Conservation (phyloP, 2,888 invertebrate species). For the Zootermopsis nevadensis region DNA sequence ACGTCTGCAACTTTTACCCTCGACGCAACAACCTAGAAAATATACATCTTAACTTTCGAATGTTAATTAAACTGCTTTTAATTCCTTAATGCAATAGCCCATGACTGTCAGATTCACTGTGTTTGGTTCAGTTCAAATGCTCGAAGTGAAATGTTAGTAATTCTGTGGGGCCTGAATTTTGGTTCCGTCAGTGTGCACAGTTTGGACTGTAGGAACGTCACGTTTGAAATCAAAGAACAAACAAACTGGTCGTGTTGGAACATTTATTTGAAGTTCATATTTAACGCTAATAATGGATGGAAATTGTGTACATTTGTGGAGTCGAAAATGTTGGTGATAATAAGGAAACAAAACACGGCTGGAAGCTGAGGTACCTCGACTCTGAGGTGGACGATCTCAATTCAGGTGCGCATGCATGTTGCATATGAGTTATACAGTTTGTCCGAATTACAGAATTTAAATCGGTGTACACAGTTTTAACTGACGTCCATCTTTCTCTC, state of each 20-base stretch:
- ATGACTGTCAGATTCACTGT: too few relatives aligned
- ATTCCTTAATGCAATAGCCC: too few relatives aligned
- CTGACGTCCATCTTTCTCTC: too few relatives aligned
- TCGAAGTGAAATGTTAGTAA: too few relatives aligned
- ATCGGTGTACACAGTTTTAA: not conserved
- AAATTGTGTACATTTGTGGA: conserved; percentile 24
- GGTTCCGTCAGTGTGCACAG: not conserved
- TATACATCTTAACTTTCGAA: too few relatives aligned
- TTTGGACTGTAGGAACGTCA: not conserved
- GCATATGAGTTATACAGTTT: not conserved
- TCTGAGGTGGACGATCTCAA: not conserved
- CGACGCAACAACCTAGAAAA: too few relatives aligned
- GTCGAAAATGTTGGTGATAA: conserved; percentile 29
- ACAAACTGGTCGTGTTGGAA: conserved; percentile 12
- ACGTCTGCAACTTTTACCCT: too few relatives aligned
- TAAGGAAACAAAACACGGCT: not conserved
- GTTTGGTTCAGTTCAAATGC: too few relatives aligned
- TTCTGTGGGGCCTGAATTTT: not conserved
- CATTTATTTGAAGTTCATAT: conserved; percentile 18
- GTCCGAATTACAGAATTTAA: conserved; percentile 9
- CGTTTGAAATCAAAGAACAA: conserved; percentile 26
- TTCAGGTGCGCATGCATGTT: too few relatives aligned
- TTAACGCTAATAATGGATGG: conserved; percentile 26
- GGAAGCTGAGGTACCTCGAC: not conserved
- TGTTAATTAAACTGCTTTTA: too few relatives aligned